phyloP scores from a whole-genome alignment of 2,797 vertebrate species.

The Taenioides sp. region DNA sequence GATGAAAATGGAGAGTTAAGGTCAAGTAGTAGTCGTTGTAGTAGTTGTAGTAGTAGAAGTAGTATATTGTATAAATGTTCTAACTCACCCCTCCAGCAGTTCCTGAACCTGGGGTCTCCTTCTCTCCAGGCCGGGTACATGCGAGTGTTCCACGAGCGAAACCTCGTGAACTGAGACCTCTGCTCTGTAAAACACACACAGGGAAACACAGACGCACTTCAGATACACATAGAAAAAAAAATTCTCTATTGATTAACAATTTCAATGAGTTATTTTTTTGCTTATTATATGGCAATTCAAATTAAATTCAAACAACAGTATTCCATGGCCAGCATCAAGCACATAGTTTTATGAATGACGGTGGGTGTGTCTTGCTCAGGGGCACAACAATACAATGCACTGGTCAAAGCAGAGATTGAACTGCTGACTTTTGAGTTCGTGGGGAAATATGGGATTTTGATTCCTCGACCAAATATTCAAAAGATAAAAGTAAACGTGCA shows the following conservation, averaged over 20 bases:
- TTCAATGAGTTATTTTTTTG: too few species aligned
- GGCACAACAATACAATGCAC: not conserved
- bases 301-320: too few species aligned
- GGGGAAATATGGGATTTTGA: too few species aligned
- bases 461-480: too few species aligned
- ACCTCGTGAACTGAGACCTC: constrained; percentile 75
- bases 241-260: too few species aligned
- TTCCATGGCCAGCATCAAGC: too few species aligned
- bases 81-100: constrained; percentile 87
- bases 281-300: too few species aligned
- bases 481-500: too few species aligned
- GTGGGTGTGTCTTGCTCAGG: not conserved
- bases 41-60: not conserved
- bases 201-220: not conserved
- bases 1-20: too few species aligned
- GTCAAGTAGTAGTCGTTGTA: not conserved
- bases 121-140: constrained; percentile 88
- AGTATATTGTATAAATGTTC: not conserved
- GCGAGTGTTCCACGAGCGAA: constrained; percentile 82
- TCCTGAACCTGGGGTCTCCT: constrained; percentile 69
- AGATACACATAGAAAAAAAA: not conserved
- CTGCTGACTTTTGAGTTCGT: not conserved
- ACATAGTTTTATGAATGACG: not conserved
- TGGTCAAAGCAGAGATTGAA: not conserved
- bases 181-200: constrained; percentile 54